Evolutionary conservation across 2,797 vertebrate genomes (phyloP), one percentile per base, ranked within the genome.

Genomic region (Morus bassanus): DNA sequence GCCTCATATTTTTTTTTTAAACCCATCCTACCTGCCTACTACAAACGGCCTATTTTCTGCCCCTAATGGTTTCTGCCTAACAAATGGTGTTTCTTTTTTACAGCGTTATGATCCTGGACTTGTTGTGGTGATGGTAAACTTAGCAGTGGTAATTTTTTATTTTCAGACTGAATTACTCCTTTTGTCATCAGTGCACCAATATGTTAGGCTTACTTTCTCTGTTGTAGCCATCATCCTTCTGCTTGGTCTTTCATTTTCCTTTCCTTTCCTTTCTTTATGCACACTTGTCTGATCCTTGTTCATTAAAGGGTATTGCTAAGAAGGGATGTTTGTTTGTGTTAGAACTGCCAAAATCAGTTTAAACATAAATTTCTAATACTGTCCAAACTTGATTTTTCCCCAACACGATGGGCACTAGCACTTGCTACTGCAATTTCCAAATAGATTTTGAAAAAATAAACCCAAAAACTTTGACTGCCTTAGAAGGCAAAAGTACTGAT

Each of bases 51-150:
- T 98, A 5, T 99, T 98, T 99, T 98, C 98, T 98, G 98, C 98
- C 97, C 98, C 98, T 99, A 95, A 98, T 99, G 99, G 99, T 99
- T 99, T 98, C 99, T 99, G 98, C 99, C 99, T 99, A 99, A 99
- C 99, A 99, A 99, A 99, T 99, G 99, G 98, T 99, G 98, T 99
- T 99, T 99, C 99, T 99, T 99, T 99, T 99, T 99, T 99, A 99
- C 99, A 99, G 99, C 98, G 97, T 99, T 99, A 98, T 99, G 99
- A 99, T 99, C 99, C 99, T 99, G 99, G 99, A 99, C 99, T 99
- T 99, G 99, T 99, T 99, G 99, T 99, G 99, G 99, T 99, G 99
- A 99, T 99, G 99, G 99, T 99, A 99, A 99, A 99, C 99, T 99
- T 99, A 99, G 98, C 98, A 98, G 99, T 99, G 99, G 99, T 99